These are phyloP conservation scores for Psammodynastes pulverulentus DNA, from an alignment of 2,113 vertebrate genomes.

Conservation along the genomic window DNA sequence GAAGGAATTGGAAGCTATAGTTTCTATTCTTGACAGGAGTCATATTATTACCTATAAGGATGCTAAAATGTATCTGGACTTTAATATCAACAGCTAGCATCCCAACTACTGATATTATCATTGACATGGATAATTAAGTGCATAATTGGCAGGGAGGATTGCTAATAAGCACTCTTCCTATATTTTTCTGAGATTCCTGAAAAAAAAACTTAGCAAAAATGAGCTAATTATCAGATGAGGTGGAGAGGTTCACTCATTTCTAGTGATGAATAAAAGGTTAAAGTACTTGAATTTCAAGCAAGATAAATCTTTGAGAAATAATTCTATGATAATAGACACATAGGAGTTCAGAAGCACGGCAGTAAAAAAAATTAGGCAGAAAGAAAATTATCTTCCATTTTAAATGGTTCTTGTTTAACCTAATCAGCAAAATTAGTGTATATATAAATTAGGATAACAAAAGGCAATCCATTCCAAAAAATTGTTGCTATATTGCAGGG, in stretches of 20 bases:
- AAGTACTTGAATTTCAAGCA: not conserved
- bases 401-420: not conserved
- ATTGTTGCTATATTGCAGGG: not conserved
- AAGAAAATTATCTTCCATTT: not conserved
- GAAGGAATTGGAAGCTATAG: not conserved
- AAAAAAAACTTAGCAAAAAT: not conserved
- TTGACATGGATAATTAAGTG: not conserved
- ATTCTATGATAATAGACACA: not conserved
- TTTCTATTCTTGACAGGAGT: not conserved
- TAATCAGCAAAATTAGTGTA: not conserved
- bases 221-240: not conserved
- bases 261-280: not conserved
- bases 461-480: not conserved
- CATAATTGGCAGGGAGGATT: not conserved
- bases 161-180: not conserved
- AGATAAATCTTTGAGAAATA: not conserved
- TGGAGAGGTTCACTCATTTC: not conserved
- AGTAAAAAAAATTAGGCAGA: not conserved
- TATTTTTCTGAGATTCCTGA: not conserved
- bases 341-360: not conserved
- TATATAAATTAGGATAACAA: not conserved
- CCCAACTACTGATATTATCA: not conserved
- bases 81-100: not conserved
- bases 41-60: not conserved
- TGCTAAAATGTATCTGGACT: not conserved